Base-by-base conservation (phyloP, 92 coral and sea anemone genomes). In the Virgularia gustaviana region DNA sequence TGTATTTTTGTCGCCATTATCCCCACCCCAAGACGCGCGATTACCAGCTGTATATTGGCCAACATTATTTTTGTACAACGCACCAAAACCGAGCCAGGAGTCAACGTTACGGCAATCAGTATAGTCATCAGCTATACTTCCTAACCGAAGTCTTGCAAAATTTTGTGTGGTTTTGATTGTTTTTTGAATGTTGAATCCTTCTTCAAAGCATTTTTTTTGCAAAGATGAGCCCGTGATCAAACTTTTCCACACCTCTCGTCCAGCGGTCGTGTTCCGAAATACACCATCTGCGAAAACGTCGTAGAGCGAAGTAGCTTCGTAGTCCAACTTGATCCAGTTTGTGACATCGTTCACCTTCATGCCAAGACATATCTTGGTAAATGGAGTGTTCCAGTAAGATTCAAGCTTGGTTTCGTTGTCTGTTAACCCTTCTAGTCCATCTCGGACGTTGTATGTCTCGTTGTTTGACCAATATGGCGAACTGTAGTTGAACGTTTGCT, bases 321-420 rank as follows among this genome's bases (percentile, higher is more conserved):
- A 70, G 32, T 85, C 24, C 4, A 87, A 45, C 8, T 22, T 22
- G n/a, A 63, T 51, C 79, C 82, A 83, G 41, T 43, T 61, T 9
- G 38, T 70, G 28, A 35, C 70, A 33, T 45, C 83, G 27, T 75
- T 59, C 6, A 63, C 78, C 55, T 56, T 78, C 80, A 86, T 59
- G 57, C 87, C 91, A 53, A 87, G 75, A 71, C 91, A 87, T 47
- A 87, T 63, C 45, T 78, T 64, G 24, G 44, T 51, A 41, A 86
- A 79, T 29, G 90, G 70, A 52, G 78, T 78, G 10, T 70, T 73
- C 91, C 85, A 83, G 76, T 83, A 87, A 42, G 88, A 68, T 20
- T 85, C 77, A 36, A 83, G 67, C 70, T 87, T 87, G 75, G 85
- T 87, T 42, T 87, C 85, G 60, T 87, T 42, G 51, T 70, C 72